Evolutionary conservation across 2,888 invertebrate genomes (phyloP).

Genomic region (Drosophila meridionalis): DNA sequence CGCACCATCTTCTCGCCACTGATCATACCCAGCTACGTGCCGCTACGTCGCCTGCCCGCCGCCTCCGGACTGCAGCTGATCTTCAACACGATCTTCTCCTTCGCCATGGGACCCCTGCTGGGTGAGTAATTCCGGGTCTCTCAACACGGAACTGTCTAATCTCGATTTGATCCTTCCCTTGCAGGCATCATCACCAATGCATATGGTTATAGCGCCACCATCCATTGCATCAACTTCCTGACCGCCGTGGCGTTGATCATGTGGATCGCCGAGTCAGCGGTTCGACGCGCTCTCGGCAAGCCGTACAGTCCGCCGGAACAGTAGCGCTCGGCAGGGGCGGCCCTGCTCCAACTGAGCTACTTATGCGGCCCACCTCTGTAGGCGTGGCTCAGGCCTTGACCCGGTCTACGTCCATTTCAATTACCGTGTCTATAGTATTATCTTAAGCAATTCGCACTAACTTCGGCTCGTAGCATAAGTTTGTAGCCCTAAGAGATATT

Average conservation of each 20-base stretch:
- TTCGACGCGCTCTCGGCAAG: conserved; percentile 66
- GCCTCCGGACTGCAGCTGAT: conserved; percentile 90
- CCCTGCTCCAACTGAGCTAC: conserved; percentile 5
- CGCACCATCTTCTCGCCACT: conserved; percentile 91
- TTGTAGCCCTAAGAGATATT: conserved; percentile 4
- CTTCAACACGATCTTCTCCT: conserved; percentile 88
- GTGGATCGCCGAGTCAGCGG: conserved; percentile 73
- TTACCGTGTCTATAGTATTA: conserved; percentile 37
- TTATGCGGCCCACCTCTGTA: conserved; percentile 1
- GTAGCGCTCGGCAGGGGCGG: neutral
- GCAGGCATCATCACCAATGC: conserved; percentile 78
- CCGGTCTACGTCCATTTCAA: conserved; percentile 9
- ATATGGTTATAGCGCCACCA: conserved; percentile 75
- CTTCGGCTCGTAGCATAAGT: neutral
- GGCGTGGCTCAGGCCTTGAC: neutral
- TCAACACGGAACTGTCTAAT: neutral
- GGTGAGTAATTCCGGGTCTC: conserved; percentile 85
- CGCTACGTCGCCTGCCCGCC: conserved; percentile 89
- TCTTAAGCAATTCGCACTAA: conserved; percentile 24
- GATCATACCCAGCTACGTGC: conserved; percentile 90
- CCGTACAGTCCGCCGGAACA: conserved; percentile 54
- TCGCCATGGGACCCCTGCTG: conserved; percentile 88
- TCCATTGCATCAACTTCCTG: conserved; percentile 77
- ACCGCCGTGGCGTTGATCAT: conserved; percentile 73
- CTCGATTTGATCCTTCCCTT: neutral